These are phyloP conservation scores for Drosophila hamatofila DNA, from an alignment of 2,888 invertebrate genomes.

Conservation along the genomic window DNA sequence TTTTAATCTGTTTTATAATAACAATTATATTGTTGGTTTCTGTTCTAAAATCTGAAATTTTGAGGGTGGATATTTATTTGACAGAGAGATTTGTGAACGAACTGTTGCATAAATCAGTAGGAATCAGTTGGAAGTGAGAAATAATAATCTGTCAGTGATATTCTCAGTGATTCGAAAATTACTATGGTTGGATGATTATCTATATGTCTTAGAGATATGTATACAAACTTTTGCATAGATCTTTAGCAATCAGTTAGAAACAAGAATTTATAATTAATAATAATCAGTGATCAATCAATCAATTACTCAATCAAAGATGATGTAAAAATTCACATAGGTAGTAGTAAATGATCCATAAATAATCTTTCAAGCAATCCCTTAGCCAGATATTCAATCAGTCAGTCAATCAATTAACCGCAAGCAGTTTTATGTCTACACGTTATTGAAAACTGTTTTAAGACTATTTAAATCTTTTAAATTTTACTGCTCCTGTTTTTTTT, in stretches of 20 bases:
- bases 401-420: too few relatives aligned
- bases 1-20: not conserved
- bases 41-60: not conserved
- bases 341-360: too few relatives aligned
- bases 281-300: not conserved
- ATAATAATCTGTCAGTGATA: not conserved
- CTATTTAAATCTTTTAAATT: too few relatives aligned
- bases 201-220: not conserved
- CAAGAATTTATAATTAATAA: too few relatives aligned
- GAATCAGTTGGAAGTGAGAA: not conserved
- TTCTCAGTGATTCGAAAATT: not conserved
- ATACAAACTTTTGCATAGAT: not conserved
- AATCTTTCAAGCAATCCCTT: not conserved
- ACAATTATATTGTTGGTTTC: slow-evolving; percentile 1
- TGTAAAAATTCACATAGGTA: too few relatives aligned
- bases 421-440: too few relatives aligned
- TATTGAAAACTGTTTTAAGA: too few relatives aligned
- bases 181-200: not conserved
- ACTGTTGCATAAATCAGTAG: not conserved
- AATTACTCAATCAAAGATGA: not conserved
- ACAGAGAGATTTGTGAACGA: not conserved
- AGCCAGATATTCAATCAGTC: not conserved
- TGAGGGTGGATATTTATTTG: not conserved
- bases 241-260: not conserved
- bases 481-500: not conserved